Percentiles rank a stretch among this genome's conserved stretches.
Evolutionary conservation across 2,797 vertebrate genomes (phyloP).

Genomic region (Microctenopoma lineatum): DNA sequence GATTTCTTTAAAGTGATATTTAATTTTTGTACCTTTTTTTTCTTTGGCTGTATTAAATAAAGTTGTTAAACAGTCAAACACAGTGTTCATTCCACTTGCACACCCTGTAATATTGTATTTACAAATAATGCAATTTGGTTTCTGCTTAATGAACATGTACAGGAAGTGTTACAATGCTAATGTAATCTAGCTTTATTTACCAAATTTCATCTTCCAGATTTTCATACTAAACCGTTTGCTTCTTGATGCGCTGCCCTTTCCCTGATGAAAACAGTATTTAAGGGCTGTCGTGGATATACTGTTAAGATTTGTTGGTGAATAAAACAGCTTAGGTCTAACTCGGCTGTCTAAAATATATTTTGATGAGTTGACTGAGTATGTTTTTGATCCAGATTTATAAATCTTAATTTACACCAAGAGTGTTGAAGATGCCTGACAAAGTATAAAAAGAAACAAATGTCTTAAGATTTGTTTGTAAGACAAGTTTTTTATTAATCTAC

Average conservation of each 20-base stretch:
- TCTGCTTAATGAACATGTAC: neutral
- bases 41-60: constrained; percentile 73
- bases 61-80: constrained; percentile 62
- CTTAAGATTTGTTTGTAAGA: constrained; percentile 14
- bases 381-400: neutral
- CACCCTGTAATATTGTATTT: neutral
- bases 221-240: neutral
- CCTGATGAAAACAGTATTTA: neutral
- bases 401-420: neutral
- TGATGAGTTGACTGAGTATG: neutral
- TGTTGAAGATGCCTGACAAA: neutral
- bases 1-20: constrained; percentile 60
- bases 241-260: neutral
- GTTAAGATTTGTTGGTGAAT: neutral
- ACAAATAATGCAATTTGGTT: neutral
- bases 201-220: neutral
- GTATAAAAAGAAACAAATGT: neutral
- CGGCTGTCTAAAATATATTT: no score
- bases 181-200: constrained; percentile 1
- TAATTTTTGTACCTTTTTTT: constrained; percentile 70
- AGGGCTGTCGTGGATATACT: neutral
- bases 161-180: neutral
- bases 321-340: neutral
- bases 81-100: neutral
- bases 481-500: constrained; percentile 21